Evolutionary conservation across 1,140 invertebrate genomes (phyloP).

Genomic region (Nixonia krombeini): DNA sequence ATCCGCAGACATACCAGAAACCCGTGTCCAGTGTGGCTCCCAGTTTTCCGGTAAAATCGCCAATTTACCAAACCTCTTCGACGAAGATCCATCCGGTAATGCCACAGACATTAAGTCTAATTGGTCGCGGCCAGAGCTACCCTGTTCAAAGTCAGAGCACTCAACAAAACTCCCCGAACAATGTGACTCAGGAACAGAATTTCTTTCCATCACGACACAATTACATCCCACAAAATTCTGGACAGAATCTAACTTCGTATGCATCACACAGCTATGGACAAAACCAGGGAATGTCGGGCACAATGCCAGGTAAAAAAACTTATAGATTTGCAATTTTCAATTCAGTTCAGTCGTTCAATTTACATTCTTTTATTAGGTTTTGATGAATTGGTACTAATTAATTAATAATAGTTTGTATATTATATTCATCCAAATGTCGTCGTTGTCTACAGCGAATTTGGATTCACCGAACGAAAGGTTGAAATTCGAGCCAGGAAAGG

Average conservation of each 20-base stretch:
- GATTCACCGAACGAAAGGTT: constrained; percentile 27
- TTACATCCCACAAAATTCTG: constrained; percentile 35
- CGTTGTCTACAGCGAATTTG: too few relatives aligned
- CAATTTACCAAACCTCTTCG: constrained; percentile 85
- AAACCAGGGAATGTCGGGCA: constrained; percentile 25
- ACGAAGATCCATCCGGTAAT: constrained; percentile 86
- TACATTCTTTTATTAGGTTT: too few relatives aligned
- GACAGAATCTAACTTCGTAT: constrained; percentile 45
- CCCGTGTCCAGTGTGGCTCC: constrained; percentile 88
- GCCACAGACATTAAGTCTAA: constrained; percentile 78
- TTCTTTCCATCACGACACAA: constrained; percentile 55
- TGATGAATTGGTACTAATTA: too few relatives aligned
- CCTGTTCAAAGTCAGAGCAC: constrained; percentile 41
- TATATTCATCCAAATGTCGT: too few relatives aligned
- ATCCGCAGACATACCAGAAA: constrained; percentile 73
- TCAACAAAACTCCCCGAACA: constrained; percentile 38
- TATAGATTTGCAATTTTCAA: too few relatives aligned
- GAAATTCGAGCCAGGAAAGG: constrained; percentile 44
- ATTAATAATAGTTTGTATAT: too few relatives aligned
- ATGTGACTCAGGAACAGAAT: constrained; percentile 48
- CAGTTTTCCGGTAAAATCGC: constrained; percentile 79
- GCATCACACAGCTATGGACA: constrained; percentile 30
- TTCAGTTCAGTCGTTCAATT: too few relatives aligned
- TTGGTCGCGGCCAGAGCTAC: constrained; percentile 66
- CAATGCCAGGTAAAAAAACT: constrained; percentile 32